Evolutionary conservation across 2,797 vertebrate genomes (phyloP).

Genomic region (Dryobates pubescens): DNA sequence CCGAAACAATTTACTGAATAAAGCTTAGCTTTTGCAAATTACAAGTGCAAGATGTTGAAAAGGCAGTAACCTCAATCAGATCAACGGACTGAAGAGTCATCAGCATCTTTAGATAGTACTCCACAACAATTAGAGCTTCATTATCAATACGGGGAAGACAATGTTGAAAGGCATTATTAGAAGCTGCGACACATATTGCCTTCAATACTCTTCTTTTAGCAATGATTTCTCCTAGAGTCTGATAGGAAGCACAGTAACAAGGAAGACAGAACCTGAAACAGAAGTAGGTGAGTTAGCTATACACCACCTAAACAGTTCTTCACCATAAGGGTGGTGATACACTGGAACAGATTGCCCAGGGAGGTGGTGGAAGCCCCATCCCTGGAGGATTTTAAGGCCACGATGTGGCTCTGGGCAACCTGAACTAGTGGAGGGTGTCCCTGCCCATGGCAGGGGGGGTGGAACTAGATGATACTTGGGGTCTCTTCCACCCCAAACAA

Average conservation of each 20-base stretch:
- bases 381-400: too few species aligned
- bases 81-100: background rate
- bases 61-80: background rate
- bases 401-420: too few species aligned
- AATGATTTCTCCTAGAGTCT: background rate
- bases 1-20: background rate
- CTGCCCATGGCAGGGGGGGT: too few species aligned
- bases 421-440: too few species aligned
- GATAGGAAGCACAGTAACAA: background rate
- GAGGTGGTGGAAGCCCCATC: too few species aligned
- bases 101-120: background rate
- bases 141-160: background rate
- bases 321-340: too few species aligned
- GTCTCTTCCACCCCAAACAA: too few species aligned
- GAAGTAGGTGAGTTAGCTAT: background rate
- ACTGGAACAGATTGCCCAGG: too few species aligned
- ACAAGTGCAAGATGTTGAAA: background rate
- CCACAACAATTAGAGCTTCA: background rate
- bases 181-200: background rate
- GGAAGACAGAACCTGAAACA: background rate
- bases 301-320: background rate
- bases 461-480: too few species aligned
- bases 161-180: background rate
- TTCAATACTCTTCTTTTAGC: background rate
- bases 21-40: conserved; percentile 3